Evolutionary conservation across 1,140 invertebrate genomes (phyloP).

Genomic region (Thalassaphorura encarpata): DNA sequence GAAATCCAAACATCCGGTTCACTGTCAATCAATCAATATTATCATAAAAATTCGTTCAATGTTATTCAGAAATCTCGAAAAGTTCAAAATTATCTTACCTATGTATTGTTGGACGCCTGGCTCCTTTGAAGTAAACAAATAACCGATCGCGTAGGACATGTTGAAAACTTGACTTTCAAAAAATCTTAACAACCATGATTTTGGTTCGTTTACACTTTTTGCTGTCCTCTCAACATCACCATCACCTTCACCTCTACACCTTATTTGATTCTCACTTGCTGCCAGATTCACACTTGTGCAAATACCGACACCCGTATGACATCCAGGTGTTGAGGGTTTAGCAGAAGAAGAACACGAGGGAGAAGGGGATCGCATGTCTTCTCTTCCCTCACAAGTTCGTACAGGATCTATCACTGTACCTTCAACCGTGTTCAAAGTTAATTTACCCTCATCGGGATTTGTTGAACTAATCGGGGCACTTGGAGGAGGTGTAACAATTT

Average conservation of each 20-base stretch:
- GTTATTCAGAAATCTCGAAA: too few relatives aligned
- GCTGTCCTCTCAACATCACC: conserved; percentile 38
- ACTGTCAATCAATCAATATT: conserved; percentile 40
- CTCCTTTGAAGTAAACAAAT: conserved; percentile 97
- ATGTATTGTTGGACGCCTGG: conserved; percentile 92
- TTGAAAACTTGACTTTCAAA: conserved; percentile 96
- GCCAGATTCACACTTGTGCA: conserved; percentile 2
- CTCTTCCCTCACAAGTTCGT: too few relatives aligned
- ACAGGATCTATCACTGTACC: not conserved
- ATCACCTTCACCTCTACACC: conserved; percentile 37
- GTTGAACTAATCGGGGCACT: not conserved
- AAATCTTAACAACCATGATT: conserved; percentile 65
- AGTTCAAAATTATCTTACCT: conserved; percentile 46
- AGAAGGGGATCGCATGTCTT: too few relatives aligned
- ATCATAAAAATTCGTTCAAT: not conserved
- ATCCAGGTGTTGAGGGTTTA: conserved; percentile 21
- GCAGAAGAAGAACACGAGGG: conserved; percentile 26
- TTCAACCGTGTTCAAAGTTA: not conserved
- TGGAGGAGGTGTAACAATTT: not conserved
- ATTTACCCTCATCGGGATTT: not conserved
- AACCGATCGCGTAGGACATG: conserved; percentile 94
- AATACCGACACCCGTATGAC: conserved; percentile 15
- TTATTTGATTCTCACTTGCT: not conserved
- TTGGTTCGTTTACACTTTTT: conserved; percentile 12
- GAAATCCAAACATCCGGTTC: conserved; percentile 93